Evolutionary conservation across 2,797 vertebrate species (phyloP).

Genomic region (Melanotaenia pygmaea): DNA sequence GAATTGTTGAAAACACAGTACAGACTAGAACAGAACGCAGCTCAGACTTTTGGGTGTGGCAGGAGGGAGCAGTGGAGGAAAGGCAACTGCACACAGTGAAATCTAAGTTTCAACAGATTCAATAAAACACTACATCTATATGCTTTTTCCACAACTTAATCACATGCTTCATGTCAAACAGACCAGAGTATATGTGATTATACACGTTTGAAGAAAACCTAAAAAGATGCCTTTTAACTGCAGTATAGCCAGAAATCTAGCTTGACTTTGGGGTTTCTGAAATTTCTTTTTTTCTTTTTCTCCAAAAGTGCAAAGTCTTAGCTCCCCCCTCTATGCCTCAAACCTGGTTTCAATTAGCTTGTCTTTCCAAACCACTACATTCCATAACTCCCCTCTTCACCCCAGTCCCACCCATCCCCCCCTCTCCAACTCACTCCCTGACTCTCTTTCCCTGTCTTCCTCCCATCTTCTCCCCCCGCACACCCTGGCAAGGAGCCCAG

Average conservation of each 20-base stretch:
- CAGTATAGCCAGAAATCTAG: conserved; percentile 3
- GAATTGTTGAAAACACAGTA: conserved; percentile 15
- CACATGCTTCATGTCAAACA: not conserved
- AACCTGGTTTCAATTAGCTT: conserved; percentile 90
- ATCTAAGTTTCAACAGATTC: conserved; percentile 47
- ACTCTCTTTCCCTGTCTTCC: conserved; percentile 63
- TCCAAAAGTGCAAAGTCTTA: conserved; percentile 67
- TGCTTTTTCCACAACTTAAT: conserved; percentile 14
- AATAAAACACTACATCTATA: conserved; percentile 27
- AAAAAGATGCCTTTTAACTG: conserved; percentile 6
- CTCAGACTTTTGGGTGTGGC: conserved; percentile 82
- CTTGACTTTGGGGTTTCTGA: conserved; percentile 36
- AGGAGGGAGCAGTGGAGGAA: conserved; percentile 54
- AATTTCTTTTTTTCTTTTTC: conserved; percentile 55
- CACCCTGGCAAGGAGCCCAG: conserved; percentile 72
- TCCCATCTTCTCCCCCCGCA: conserved; percentile 56
- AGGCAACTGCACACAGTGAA: conserved; percentile 36
- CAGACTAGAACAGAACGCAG: conserved; percentile 31
- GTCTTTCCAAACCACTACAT: conserved; percentile 91
- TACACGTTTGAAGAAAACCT: conserved; percentile 7
- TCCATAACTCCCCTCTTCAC: conserved; percentile 81
- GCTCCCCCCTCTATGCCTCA: conserved; percentile 70
- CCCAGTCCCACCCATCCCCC: conserved; percentile 65
- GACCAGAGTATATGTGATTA: not conserved
- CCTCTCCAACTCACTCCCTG: conserved; percentile 62